A percentile compares a stretch with the other conserved stretches of the same genome.
Evolutionary conservation across 1,140 invertebrate species (phyloP).

Genomic region (Leptinotarsa undecemlineata): DNA sequence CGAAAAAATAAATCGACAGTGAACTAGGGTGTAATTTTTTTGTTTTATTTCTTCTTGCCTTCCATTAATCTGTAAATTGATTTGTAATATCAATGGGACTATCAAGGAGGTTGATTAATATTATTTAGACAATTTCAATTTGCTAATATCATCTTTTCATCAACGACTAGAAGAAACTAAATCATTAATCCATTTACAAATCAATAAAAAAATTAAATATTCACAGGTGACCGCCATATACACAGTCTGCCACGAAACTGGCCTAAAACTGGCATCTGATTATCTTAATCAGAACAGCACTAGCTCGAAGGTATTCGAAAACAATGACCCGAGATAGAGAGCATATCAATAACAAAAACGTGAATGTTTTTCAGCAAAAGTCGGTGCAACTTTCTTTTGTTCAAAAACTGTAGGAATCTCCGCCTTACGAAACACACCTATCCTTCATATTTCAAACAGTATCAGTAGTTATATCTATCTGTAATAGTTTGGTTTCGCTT

Average conservation of each 20-base stretch:
- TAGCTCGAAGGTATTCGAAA: constrained; percentile 3
- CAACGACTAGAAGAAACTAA: too few relatives aligned
- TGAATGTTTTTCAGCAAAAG: constrained; percentile 1
- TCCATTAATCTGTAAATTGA: too few relatives aligned
- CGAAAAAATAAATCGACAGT: too few relatives aligned
- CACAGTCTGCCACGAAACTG: neutral
- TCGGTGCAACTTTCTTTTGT: constrained; percentile 7
- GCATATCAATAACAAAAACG: constrained; percentile 3
- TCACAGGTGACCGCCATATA: neutral
- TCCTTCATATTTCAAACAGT: neutral
- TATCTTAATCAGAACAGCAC: neutral
- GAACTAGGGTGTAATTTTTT: too few relatives aligned
- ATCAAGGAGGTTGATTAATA: too few relatives aligned
- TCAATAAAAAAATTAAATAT: too few relatives aligned
- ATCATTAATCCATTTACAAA: too few relatives aligned
- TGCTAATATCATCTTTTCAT: too few relatives aligned
- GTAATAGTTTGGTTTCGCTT: neutral
- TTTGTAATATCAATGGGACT: too few relatives aligned
- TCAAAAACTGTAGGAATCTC: neutral
- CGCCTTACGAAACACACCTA: neutral
- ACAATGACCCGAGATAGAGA: neutral
- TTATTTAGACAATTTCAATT: too few relatives aligned
- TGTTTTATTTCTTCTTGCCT: too few relatives aligned
- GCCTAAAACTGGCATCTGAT: neutral
- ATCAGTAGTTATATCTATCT: neutral